Base-by-base conservation (phyloP, 1,140 invertebrate genomes). In the Brachionus rotundiformis region DNA sequence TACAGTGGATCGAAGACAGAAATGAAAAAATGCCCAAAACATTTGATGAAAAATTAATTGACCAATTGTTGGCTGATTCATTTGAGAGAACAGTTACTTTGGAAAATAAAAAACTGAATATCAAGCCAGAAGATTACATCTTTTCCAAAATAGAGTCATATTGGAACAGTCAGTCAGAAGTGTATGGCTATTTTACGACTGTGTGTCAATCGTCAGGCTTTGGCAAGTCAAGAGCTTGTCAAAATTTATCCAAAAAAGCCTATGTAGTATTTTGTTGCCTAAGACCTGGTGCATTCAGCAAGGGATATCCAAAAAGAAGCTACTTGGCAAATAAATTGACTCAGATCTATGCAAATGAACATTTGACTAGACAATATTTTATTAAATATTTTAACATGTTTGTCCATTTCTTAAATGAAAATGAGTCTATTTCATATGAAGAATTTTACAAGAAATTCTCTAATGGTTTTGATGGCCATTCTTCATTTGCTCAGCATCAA, bases 161-260 rank as follows among this genome's bases (percentile, higher is more conserved):
- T 29, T 63, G 61, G 61, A 33, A 33, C 4, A 63, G 13, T 29
- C 0, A 25, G 29, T 33, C 25, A 6, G 0, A 29, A 33, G 25
- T 63, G 13, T 63, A 71, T 39, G 65, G 65, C 0, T 1, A 33
- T 39, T 71, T 36, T 71, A 19, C 65, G 0, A 39, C 31, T 16
- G 16, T 71, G 16, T 71, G 65, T 71, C 65, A 71, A 39, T 71
- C 65, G 16, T 36, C 29, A 16, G 65, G 65, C 8, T 71, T 71
- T 71, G 65, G 65, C 3, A 71, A 71, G 39, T 71, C 65, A 39
- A 33, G 33, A 16, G 65, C 65, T 0, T 71, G 65, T 39, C 33
- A 36, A 71, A 71, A 39, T 71, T 71, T 71, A 19, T 36, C 33
- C 11, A 36, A 13, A 71, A 39, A 71, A 36, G 29, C 33, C 33